Conservation (phyloP, 1,140 invertebrate genomes). For the Ladona fulva region DNA sequence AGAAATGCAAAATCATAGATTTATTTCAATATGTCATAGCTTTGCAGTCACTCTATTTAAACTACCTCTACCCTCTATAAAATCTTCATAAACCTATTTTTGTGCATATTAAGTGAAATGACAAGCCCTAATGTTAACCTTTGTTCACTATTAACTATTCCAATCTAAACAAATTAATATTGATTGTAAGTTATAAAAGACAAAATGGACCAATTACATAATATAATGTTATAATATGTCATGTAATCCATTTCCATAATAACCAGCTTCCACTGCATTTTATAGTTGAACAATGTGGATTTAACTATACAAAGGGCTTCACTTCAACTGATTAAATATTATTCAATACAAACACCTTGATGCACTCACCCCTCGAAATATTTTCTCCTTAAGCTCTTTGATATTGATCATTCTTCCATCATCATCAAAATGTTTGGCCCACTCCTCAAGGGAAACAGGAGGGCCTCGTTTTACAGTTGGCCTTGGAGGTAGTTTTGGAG, state of each 20-base stretch:
- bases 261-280: neutral
- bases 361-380: conserved; percentile 78
- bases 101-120: too few relatives aligned
- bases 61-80: too few relatives aligned
- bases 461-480: conserved; percentile 43
- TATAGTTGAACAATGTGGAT: neutral
- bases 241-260: conserved; percentile 12
- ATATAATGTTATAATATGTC: conserved; percentile 11
- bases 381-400: conserved; percentile 61
- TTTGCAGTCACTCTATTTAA: too few relatives aligned
- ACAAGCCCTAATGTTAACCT: too few relatives aligned
- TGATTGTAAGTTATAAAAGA: too few relatives aligned
- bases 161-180: too few relatives aligned
- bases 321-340: conserved; percentile 15
- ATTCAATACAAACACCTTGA: too few relatives aligned
- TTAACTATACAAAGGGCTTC: conserved; percentile 17
- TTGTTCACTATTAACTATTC: too few relatives aligned
- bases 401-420: conserved; percentile 66
- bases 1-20: conserved; percentile 8
- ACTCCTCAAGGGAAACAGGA: conserved; percentile 67
- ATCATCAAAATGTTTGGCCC: conserved; percentile 63
- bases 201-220: too few relatives aligned
- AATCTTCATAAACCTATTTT: too few relatives aligned
- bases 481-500: conserved; percentile 18
- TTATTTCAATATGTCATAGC: too few relatives aligned